A percentile compares a stretch with the other conserved stretches of the same genome.
Evolutionary conservation across 2,113 vertebrate genomes (phyloP).

Genomic region (Mohoua ochrocephala): DNA sequence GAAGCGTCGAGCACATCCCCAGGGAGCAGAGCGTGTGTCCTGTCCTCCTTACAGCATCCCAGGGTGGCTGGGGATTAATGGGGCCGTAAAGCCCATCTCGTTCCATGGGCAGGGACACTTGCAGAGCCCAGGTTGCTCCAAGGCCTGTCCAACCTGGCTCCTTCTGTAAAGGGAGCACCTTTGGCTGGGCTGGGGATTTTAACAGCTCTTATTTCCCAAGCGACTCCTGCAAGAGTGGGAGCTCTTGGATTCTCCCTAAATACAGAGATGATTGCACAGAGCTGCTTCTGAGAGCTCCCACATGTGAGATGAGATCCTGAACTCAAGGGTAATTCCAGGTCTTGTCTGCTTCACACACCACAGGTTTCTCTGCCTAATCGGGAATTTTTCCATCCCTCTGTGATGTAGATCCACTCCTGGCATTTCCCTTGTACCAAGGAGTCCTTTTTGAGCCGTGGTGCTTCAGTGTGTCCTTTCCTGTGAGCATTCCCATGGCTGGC

Average conservation of each 20-base stretch:
- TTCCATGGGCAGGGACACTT: not conserved
- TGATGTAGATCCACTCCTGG: not conserved
- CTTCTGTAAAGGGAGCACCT: not conserved
- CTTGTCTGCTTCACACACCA: too few relatives aligned
- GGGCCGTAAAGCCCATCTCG: rapidly evolving
- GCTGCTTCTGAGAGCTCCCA: not conserved
- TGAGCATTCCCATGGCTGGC: rapidly evolving
- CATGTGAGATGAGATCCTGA: rapidly evolving
- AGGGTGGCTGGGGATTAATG: not conserved
- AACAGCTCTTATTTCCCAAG: not conserved
- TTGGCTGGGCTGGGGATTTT: rapidly evolving
- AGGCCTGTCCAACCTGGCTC: not conserved
- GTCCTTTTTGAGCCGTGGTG: rapidly evolving
- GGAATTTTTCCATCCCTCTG: not conserved
- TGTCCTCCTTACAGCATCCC: not conserved
- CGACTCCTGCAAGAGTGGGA: rapidly evolving
- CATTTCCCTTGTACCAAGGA: not conserved
- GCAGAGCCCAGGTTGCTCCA: not conserved
- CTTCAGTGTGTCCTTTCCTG: not conserved
- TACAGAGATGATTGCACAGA: not conserved
- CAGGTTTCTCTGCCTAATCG: not conserved
- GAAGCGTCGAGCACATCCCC: rapidly evolving
- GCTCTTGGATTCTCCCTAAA: not conserved
- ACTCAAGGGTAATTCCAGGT: not conserved
- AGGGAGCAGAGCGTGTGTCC: not conserved